These are phyloP conservation scores for Hippolais icterina DNA, from an alignment of 2,113 vertebrate genomes.

Conservation along the genomic window DNA sequence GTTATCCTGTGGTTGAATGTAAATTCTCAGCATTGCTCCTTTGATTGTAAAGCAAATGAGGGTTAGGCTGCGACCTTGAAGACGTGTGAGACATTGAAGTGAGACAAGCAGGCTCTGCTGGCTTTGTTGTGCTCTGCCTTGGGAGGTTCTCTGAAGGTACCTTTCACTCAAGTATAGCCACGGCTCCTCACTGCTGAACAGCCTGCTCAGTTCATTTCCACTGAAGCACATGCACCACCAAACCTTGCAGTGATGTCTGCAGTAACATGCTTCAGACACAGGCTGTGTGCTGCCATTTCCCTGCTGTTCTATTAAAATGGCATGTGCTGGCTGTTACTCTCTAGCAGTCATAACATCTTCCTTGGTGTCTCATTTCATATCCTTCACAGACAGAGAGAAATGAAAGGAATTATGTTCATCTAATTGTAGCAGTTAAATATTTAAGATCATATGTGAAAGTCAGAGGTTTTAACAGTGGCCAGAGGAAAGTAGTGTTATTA, in stretches of 20 bases:
- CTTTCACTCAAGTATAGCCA: background rate
- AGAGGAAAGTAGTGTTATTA: background rate
- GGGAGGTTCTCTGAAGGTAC: background rate
- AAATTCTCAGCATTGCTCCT: constrained; percentile 17
- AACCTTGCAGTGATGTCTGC: background rate
- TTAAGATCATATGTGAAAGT: background rate
- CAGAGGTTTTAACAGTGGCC: background rate
- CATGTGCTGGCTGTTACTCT: background rate
- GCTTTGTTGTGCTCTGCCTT: background rate
- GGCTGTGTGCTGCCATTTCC: background rate
- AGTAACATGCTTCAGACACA: background rate
- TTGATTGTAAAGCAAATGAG: constrained; percentile 1
- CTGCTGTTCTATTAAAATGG: background rate
- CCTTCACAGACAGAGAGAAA: background rate
- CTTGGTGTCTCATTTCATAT: background rate
- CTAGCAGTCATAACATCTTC: background rate
- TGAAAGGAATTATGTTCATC: background rate
- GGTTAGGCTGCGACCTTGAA: background rate
- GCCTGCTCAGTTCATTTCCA: background rate
- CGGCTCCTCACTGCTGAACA: background rate
- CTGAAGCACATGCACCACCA: background rate
- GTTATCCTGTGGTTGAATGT: constrained; percentile 1
- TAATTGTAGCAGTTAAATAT: background rate
- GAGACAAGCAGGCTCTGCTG: background rate
- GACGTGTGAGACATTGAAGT: accelerated